These are phyloP conservation scores for Xestia ashworthii DNA, from an alignment of 2,888 invertebrate genomes.

Conservation along the genomic window DNA sequence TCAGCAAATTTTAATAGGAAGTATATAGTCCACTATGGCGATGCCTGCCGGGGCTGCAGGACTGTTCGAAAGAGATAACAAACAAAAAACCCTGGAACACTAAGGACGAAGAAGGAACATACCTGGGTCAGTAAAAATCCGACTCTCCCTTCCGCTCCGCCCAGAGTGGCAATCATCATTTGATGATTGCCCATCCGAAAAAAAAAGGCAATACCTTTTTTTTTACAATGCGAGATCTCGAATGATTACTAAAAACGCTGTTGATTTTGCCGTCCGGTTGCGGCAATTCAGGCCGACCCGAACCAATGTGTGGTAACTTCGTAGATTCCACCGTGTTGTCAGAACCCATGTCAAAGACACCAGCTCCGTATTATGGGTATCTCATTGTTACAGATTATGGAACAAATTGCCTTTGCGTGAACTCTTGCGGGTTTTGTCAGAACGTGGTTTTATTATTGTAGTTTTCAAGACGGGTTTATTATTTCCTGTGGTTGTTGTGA, in stretches of 20 bases:
- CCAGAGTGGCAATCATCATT: no score
- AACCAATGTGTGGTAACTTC: background rate
- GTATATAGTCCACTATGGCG: no score
- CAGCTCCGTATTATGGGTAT: conserved; percentile 47
- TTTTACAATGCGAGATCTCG: no score
- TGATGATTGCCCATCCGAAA: no score
- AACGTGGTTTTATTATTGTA: conserved; percentile 30
- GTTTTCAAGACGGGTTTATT: conserved; percentile 13
- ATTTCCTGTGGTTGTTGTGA: background rate
- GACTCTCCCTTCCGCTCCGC: no score
- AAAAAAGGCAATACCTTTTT: no score
- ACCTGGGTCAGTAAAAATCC: no score
- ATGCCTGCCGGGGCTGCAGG: no score
- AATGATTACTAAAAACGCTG: background rate
- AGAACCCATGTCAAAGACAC: conserved; percentile 60
- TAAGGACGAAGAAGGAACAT: no score
- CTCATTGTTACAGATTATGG: conserved; percentile 64
- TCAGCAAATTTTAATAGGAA: no score
- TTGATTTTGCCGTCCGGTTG: background rate
- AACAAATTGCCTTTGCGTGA: conserved; percentile 64
- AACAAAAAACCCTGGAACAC: no score
- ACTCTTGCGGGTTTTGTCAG: conserved; percentile 38
- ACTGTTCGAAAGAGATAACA: no score
- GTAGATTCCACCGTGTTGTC: conserved; percentile 57
- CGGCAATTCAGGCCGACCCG: background rate